Evolutionary conservation across 1,140 invertebrate genomes (phyloP).

Genomic region (Scylla paramamosain): DNA sequence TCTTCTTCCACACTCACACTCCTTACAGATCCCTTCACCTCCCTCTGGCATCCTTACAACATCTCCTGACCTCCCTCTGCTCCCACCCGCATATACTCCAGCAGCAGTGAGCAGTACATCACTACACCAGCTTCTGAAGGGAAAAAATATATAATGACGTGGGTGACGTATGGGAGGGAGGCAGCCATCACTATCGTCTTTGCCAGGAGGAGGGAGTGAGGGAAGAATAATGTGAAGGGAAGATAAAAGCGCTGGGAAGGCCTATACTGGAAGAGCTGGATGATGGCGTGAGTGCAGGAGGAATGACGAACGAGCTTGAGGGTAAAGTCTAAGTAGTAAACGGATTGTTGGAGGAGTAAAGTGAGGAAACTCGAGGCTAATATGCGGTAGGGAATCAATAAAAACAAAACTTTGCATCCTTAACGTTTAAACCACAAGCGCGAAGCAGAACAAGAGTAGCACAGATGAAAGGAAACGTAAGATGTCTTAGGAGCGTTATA

Average conservation of each 20-base stretch:
- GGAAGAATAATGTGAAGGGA: neutral
- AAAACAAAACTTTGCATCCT: neutral
- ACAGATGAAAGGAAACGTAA: neutral
- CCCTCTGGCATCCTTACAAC: neutral
- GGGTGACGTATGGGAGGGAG: slow-evolving; percentile 39
- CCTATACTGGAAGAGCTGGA: slow-evolving; percentile 31
- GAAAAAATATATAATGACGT: slow-evolving; percentile 56
- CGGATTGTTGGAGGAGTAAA: neutral
- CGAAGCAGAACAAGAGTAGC: neutral
- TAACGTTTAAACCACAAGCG: too few species aligned
- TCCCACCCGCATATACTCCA: neutral
- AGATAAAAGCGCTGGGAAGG: neutral
- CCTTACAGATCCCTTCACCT: neutral
- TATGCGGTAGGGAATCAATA: neutral
- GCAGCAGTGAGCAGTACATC: slow-evolving; percentile 23
- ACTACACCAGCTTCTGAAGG: slow-evolving; percentile 47
- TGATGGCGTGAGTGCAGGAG: neutral
- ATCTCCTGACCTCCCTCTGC: neutral
- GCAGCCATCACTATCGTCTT: slow-evolving; percentile 47
- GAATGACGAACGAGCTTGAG: neutral
- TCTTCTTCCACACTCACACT: neutral
- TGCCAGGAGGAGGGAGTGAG: neutral
- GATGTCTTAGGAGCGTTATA: neutral
- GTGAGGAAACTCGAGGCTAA: neutral
- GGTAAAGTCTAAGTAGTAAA: neutral